These are phyloP conservation scores for Fragum whitleyi DNA, from an alignment of 2,888 invertebrate species.

Conservation along the genomic window DNA sequence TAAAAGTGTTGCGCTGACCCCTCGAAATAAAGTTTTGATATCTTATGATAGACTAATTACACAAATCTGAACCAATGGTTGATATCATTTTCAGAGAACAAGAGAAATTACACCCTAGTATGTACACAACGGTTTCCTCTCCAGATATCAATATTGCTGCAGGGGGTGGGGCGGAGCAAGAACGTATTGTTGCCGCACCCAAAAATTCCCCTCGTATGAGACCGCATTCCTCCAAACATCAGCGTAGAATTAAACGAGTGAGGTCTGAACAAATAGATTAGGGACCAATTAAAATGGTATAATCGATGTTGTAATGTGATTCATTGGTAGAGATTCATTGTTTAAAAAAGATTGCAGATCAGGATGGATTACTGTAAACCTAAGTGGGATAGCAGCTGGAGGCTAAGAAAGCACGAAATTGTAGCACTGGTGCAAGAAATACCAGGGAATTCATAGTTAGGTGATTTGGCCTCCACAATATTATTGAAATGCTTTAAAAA, in stretches of 20 bases:
- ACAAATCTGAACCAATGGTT: too few species aligned
- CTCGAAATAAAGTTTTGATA: too few species aligned
- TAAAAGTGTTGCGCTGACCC: too few species aligned
- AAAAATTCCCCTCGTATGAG: conserved; percentile 22
- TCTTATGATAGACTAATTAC: too few species aligned
- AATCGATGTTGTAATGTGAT: not conserved
- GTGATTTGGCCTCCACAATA: too few species aligned
- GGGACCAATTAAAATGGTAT: conserved; percentile 4
- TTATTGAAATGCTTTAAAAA: too few species aligned
- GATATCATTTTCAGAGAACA: conserved; percentile 68
- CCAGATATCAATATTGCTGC: conserved; percentile 53
- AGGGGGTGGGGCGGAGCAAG: conserved; percentile 27
- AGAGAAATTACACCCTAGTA: conserved; percentile 71
- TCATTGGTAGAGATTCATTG: conserved; percentile 24
- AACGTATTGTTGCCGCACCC: not conserved
- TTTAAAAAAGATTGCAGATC: too few species aligned
- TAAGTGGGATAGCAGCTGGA: too few species aligned
- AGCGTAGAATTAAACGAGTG: conserved; percentile 40
- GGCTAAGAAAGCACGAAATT: too few species aligned
- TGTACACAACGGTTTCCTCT: conserved; percentile 68
- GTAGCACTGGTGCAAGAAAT: too few species aligned
- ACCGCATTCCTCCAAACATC: not conserved
- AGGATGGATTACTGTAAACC: too few species aligned
- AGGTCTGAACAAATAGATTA: conserved; percentile 56
- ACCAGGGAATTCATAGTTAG: too few species aligned